Evolutionary conservation across 2,888 invertebrate species (phyloP).

Genomic region (Pardosa pseudoannulata): DNA sequence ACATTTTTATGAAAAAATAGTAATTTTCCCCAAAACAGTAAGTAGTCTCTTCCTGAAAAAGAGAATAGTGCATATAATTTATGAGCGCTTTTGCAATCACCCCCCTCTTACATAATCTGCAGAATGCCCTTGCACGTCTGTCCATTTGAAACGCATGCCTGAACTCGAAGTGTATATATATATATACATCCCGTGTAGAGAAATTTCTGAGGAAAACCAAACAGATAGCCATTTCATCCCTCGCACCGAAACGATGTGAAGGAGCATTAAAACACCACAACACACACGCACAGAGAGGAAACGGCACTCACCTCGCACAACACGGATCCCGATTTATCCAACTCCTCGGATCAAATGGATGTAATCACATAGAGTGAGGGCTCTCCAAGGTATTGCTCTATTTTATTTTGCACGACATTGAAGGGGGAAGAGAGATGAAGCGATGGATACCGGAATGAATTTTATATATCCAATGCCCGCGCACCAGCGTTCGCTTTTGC

Average conservation of each 20-base stretch:
- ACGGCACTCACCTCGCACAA: background rate
- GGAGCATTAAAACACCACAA: slow-evolving; percentile 1
- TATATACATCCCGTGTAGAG: background rate
- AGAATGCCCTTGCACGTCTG: too few relatives aligned
- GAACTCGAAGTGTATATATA: background rate
- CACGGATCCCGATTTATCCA: slow-evolving; percentile 2
- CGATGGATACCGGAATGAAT: background rate
- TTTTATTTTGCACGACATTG: slow-evolving; percentile 3
- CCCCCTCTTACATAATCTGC: too few relatives aligned
- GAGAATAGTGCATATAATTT: too few relatives aligned
- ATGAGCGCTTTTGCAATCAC: too few relatives aligned
- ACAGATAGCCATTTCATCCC: slow-evolving; percentile 6
- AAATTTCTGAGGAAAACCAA: background rate
- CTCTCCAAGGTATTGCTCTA: background rate
- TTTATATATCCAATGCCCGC: slow-evolving; percentile 9
- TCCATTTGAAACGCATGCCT: too few relatives aligned
- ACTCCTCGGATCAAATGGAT: background rate
- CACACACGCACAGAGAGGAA: too few relatives aligned
- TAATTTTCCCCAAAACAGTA: too few relatives aligned
- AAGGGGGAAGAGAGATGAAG: background rate
- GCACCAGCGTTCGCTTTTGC: background rate
- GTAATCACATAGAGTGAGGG: background rate
- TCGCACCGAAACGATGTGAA: background rate
- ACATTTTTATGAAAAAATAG: too few relatives aligned
- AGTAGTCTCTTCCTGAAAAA: too few relatives aligned